Conservation (phyloP, 2,888 invertebrate genomes). For the Stenichneumon culpator region DNA sequence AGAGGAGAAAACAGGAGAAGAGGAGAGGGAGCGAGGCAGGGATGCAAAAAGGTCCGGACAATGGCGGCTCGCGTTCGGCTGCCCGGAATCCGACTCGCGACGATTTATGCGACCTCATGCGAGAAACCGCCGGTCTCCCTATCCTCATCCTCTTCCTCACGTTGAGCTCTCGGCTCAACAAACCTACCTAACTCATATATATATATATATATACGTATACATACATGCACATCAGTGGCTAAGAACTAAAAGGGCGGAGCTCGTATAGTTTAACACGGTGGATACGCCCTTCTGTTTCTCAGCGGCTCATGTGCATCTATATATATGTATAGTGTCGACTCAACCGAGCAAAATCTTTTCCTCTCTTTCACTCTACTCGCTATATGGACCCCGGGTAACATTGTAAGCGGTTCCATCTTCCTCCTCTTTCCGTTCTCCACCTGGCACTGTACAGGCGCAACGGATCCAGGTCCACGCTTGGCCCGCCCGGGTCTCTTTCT, state of each 20-base stretch:
- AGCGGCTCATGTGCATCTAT: constrained; percentile 2
- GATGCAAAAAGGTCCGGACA: constrained; percentile 81
- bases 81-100: constrained; percentile 83
- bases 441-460: constrained; percentile 60
- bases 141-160: constrained; percentile 65
- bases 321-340: constrained; percentile 19
- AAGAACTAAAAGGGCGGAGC: too few species aligned
- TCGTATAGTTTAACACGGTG: too few species aligned
- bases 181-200: constrained; percentile 27
- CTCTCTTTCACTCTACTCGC: constrained; percentile 37
- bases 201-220: not conserved
- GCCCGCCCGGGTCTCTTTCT: constrained; percentile 12
- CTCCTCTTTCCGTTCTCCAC: constrained; percentile 56
- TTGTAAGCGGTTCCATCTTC: constrained; percentile 51
- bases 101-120: constrained; percentile 82
- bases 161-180: constrained; percentile 48
- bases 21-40: constrained; percentile 41
- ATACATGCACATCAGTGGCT: not conserved
- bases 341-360: not conserved
- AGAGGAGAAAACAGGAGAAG: constrained; percentile 45
- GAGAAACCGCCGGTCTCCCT: constrained; percentile 67
- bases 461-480: constrained; percentile 49
- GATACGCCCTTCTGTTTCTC: not conserved
- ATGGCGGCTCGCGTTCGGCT: constrained; percentile 82
- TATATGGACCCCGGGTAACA: constrained; percentile 42